Evolutionary conservation across 2,888 invertebrate genomes (phyloP), one percentile per base, ranked within the genome.

Genomic region (Gymnocheta viridis): DNA sequence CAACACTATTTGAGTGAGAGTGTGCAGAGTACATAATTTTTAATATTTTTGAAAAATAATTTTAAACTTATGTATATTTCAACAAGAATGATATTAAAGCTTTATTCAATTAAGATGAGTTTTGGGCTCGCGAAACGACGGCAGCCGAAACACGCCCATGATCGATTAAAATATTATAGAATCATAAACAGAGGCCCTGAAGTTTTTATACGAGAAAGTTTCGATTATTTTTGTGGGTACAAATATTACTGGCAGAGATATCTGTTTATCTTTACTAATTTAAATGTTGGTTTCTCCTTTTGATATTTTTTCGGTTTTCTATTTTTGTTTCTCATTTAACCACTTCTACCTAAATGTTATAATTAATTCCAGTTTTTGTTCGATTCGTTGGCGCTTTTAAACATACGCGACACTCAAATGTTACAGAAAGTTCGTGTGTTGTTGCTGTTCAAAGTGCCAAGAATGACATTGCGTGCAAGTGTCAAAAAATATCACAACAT

Each of bases 401-500:
- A 64, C 56, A 64, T 64, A 29, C 64, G 49, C 49, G 19, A 70
- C 44, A 62, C 72, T 41, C 2, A 73, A 70, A 27, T 83, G 72
- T 67, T 74, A 69, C 19, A 29, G n/a, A 49, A 27, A 77, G 78
- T 87, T 85, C 85, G 85, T 89, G 89, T 87, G 88, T 89, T 66
- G 72, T 51, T 67, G 29, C 5, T 58, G 22, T 69, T 69, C 73
- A 64, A 81, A 83, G 70, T 86, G 72, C 73, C 80, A 77, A 77
- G 79, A 87, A 82, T 82, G 85, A 85, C 88, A 87, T 89, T 87
- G 90, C 89, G 91, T 91, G 91, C 89, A 90, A 90, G 91, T 91
- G 91, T 91, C 91, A 91, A 90, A 88, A 90, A 89, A 91, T 91
- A 91, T 91, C 91, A 91, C 91, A 91, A 91, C 90, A 91, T 91